phyloP scores from a whole-genome alignment of 2,113 vertebrate species.

The Saimiri boliviensis region DNA sequence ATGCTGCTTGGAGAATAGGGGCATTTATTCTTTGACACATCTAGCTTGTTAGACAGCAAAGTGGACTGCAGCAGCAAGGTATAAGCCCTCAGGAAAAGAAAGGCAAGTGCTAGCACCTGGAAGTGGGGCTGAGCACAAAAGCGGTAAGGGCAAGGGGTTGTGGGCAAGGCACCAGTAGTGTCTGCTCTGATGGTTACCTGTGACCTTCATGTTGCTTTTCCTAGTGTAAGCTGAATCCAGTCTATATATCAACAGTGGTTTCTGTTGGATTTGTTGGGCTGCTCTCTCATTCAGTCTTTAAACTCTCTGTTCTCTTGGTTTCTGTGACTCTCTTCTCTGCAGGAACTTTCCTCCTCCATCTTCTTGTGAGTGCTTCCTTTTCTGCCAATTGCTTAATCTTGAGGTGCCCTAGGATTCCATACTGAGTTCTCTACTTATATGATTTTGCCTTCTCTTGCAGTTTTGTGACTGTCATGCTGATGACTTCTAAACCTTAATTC shows the following conservation, averaged over 20 bases:
- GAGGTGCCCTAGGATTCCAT: background rate
- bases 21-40: background rate
- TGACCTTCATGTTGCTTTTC: background rate
- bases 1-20: background rate
- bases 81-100: background rate
- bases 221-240: background rate
- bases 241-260: background rate
- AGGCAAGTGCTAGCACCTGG: background rate
- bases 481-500: background rate
- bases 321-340: background rate
- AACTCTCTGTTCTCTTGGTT: background rate
- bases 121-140: no score
- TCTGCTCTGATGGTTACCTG: background rate
- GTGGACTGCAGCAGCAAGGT: background rate
- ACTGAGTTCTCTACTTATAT: background rate
- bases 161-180: background rate
- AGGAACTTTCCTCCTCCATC: background rate
- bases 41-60: background rate
- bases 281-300: background rate
- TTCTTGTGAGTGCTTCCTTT: background rate
- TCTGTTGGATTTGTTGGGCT: background rate
- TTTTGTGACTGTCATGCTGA: background rate
- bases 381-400: background rate
- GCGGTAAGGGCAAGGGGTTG: background rate
- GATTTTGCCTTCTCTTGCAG: background rate